phyloP scores from a whole-genome alignment of 1,140 invertebrate species.

The Fopius arisanus region DNA sequence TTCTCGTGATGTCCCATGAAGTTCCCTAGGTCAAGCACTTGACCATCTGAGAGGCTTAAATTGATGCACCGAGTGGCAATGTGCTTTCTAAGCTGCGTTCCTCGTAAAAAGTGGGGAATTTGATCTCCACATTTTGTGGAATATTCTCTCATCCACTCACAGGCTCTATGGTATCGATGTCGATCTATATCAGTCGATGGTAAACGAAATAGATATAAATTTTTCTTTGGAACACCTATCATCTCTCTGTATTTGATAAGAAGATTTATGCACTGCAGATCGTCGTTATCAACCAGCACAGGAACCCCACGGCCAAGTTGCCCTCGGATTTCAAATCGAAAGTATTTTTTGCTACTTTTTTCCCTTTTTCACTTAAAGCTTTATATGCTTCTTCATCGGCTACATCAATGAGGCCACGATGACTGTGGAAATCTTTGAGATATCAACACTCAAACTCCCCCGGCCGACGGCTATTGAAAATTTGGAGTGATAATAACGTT shows the following conservation, averaged over 20 bases:
- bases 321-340: slow-evolving; percentile 27
- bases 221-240: background rate
- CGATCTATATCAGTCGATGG: background rate
- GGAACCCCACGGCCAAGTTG: slow-evolving; percentile 24
- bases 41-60: slow-evolving; percentile 4
- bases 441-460: slow-evolving; percentile 29
- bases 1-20: slow-evolving; percentile 31
- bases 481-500: slow-evolving; percentile 14
- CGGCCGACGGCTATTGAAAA: slow-evolving; percentile 33
- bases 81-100: slow-evolving; percentile 25
- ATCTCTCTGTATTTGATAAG: background rate
- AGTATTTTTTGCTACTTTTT: slow-evolving; percentile 27
- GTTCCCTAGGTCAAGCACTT: slow-evolving; percentile 25
- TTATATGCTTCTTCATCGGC: slow-evolving; percentile 19
- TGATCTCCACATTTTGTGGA: background rate
- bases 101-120: slow-evolving; percentile 17
- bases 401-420: slow-evolving; percentile 6
- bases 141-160: slow-evolving; percentile 22
- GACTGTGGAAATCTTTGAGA: slow-evolving; percentile 26
- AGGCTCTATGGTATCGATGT: slow-evolving; percentile 18
- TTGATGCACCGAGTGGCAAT: slow-evolving; percentile 27
- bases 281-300: slow-evolving; percentile 10
- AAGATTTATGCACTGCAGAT: slow-evolving; percentile 3
- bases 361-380: slow-evolving; percentile 12
- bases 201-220: slow-evolving; percentile 23